Evolutionary conservation across 2,888 invertebrate species (phyloP), one percentile per base, ranked within the genome.

Genomic region (Parasteatoda lunata): DNA sequence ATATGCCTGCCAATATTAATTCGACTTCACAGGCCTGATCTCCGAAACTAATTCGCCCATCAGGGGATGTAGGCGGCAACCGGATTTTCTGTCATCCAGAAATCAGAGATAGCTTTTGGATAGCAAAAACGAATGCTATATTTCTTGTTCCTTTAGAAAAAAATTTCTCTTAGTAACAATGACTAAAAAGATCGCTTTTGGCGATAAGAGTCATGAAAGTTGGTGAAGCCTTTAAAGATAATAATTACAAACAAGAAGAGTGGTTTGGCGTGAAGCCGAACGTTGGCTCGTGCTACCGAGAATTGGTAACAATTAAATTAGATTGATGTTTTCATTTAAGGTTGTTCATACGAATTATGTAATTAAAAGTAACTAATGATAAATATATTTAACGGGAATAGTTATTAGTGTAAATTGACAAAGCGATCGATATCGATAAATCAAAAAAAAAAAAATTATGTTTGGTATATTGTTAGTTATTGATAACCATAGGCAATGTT

Each of bases 51-150:
- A 59, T 59, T 59, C 59, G n/a, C n/a, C n/a, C 59, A 59, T 13
- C 59, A n/a, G n/a, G 52, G 47, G 51, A 64, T 47, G 82, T 82
- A 70, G 82, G 82, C 76, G 82, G 69, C 15, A 82, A 82, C 82
- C 82, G 82, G 82, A 82, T 82, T 82, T 66, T 69, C 51, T 30
- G 49, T 49, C 51, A 59, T 8, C 59, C 59, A 59, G 59, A 59
- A 13, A 7, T 59, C n/a, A 59, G 4, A 6, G 9, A n/a, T 8
- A 4, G 11, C 59, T n/a, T 9, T 4, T 4, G 59, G n/a, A 59
- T 59, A 59, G n/a, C n/a, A n/a, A n/a, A 59, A 59, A 59, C n/a
- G 59, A 59, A 13, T 9, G 59, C 59, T 59, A 9, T 13, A n/a
- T 59, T 59, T 59, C 59, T 59, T 59, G 30, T 30, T 30, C 30